Evolutionary conservation across 1,140 invertebrate species (phyloP).

Genomic region (Drosophila obscura): DNA sequence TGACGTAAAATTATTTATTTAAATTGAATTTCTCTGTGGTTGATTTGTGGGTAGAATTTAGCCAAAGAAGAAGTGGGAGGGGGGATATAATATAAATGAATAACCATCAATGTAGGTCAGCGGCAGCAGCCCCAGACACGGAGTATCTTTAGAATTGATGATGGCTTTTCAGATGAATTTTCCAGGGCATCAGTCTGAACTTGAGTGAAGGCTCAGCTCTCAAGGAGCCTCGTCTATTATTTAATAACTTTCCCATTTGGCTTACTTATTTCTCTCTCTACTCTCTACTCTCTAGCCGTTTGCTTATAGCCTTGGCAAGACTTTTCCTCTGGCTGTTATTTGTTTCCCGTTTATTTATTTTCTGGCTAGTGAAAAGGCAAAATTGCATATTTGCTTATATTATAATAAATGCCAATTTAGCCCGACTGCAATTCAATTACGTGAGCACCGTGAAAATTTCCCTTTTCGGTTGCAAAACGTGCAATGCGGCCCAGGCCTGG

Average conservation of each 20-base stretch:
- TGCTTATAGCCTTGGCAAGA: slow-evolving; percentile 22
- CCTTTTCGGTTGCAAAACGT: slow-evolving; percentile 72
- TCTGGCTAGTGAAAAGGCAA: slow-evolving; percentile 51
- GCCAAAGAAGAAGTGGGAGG: slow-evolving; percentile 13
- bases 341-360: slow-evolving; percentile 36
- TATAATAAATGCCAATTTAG: slow-evolving; percentile 82
- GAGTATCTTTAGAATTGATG: slow-evolving; percentile 29
- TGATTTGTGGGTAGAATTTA: slow-evolving; percentile 39
- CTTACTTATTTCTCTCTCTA: slow-evolving; percentile 16
- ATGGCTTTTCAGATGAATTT: slow-evolving; percentile 1
- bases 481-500: slow-evolving; percentile 22
- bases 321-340: slow-evolving; percentile 23
- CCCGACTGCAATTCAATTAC: slow-evolving; percentile 78
- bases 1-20: slow-evolving; percentile 64
- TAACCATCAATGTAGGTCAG: slow-evolving; percentile 22
- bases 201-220: slow-evolving; percentile 12
- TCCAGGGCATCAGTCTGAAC: slow-evolving; percentile 12
- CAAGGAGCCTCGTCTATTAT: slow-evolving; percentile 27
- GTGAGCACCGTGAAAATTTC: slow-evolving; percentile 78
- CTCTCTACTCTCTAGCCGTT: neutral
- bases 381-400: slow-evolving; percentile 83
- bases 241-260: slow-evolving; percentile 47
- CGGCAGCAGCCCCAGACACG: neutral
- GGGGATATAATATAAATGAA: slow-evolving; percentile 25
- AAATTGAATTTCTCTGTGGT: slow-evolving; percentile 60